Evolutionary conservation across 2,888 invertebrate genomes (phyloP).

Genomic region (Tipula lateralis): DNA sequence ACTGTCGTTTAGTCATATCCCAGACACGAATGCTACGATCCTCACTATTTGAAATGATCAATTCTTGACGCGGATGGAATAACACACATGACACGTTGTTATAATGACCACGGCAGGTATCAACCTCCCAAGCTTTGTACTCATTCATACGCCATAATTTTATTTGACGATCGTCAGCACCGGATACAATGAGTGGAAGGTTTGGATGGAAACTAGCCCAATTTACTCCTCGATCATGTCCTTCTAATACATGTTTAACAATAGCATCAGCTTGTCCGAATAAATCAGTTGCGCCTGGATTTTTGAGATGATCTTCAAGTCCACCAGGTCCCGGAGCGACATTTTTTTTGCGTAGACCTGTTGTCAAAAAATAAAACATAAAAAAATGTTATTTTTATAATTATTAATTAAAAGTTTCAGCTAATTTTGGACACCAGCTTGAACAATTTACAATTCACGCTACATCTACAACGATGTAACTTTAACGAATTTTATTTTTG

Average conservation of each 20-base stretch:
- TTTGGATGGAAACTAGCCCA: conserved; percentile 97
- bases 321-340: conserved; percentile 94
- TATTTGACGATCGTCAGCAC: conserved; percentile 96
- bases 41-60: conserved; percentile 95
- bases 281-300: conserved; percentile 82
- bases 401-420: background rate
- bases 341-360: conserved; percentile 88
- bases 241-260: conserved; percentile 85
- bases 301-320: conserved; percentile 79
- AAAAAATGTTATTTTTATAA: background rate
- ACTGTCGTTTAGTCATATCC: conserved; percentile 95
- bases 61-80: conserved; percentile 95
- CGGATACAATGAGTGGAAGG: conserved; percentile 90
- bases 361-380: background rate
- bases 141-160: conserved; percentile 99
- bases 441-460: background rate
- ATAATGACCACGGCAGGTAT: conserved; percentile 99
- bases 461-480: conserved; percentile 9
- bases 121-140: conserved; percentile 98
- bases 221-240: conserved; percentile 96
- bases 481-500: background rate
- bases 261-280: conserved; percentile 93
- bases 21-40: conserved; percentile 97
- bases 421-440: background rate
- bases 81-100: conserved; percentile 97